Evolutionary conservation across 35 echinoderm and acorn worm genomes (phyloP).

Genomic region (Chiridota heheva): DNA sequence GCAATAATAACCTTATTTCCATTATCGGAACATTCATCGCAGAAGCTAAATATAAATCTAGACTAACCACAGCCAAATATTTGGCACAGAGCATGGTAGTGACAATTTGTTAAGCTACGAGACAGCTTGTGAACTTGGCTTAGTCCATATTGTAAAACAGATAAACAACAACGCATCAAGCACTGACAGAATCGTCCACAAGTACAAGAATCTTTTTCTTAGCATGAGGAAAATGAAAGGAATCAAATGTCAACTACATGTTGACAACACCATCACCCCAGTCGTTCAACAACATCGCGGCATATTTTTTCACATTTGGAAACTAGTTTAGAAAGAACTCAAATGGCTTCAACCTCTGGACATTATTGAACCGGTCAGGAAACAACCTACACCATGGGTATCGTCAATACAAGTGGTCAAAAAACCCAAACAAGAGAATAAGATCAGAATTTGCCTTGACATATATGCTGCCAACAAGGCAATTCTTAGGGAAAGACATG

Average conservation of each 20-base stretch:
- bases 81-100: too few relatives aligned
- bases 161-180: not conserved
- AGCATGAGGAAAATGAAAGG: slow-evolving; percentile 20
- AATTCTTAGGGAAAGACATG: slow-evolving; percentile 41
- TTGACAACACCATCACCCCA: slow-evolving; percentile 14
- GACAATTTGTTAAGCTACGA: not conserved
- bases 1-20: not conserved
- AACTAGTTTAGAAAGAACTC: slow-evolving; percentile 23
- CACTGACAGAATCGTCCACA: not conserved
- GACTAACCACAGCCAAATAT: not conserved
- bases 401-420: slow-evolving; percentile 37
- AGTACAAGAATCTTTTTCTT: slow-evolving; percentile 6
- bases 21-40: not conserved
- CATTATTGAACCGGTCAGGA: slow-evolving; percentile 25
- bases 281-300: slow-evolving; percentile 14
- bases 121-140: not conserved
- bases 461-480: slow-evolving; percentile 41
- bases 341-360: not conserved
- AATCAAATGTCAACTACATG: slow-evolving; percentile 19
- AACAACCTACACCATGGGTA: slow-evolving; percentile 34
- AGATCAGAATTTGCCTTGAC: slow-evolving; percentile 46
- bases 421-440: slow-evolving; percentile 25
- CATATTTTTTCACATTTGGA: slow-evolving; percentile 27
- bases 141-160: not conserved
- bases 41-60: not conserved